Evolutionary conservation across 2,113 vertebrate species (phyloP).

Genomic region (Odocoileus virginianus): DNA sequence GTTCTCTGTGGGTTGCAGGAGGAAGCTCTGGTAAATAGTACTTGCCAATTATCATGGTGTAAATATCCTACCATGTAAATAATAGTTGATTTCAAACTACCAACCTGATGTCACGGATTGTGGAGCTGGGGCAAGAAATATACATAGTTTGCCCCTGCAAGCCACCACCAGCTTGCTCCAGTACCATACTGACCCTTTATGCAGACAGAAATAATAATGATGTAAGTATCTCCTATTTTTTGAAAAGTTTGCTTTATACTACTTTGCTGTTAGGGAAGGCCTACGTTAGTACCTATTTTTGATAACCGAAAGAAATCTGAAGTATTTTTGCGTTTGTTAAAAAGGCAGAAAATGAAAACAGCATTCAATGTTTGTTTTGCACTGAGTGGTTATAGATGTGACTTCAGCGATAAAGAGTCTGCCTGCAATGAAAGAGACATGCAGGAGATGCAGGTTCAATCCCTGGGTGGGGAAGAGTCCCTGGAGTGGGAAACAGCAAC

Average conservation of each 20-base stretch:
- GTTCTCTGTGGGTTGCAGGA: not conserved
- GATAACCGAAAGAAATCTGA: not conserved
- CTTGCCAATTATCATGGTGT: not conserved
- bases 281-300: not conserved
- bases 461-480: not conserved
- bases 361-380: not conserved
- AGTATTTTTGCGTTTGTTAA: not conserved
- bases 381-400: rapidly evolving
- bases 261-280: not conserved
- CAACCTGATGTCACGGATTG: not conserved
- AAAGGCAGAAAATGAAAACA: not conserved
- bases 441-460: not conserved
- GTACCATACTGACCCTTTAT: not conserved
- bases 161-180: not conserved
- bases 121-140: not conserved
- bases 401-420: not conserved
- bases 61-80: not conserved
- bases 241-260: not conserved
- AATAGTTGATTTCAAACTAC: not conserved
- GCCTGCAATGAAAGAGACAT: not conserved
- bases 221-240: not conserved
- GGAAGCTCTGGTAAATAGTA: not conserved
- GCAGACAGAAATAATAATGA: not conserved
- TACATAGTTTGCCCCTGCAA: not conserved
- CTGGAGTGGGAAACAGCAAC: not conserved